These are phyloP conservation scores for Lepidurus apus DNA, from an alignment of 1,140 invertebrate genomes.

Conservation along the genomic window DNA sequence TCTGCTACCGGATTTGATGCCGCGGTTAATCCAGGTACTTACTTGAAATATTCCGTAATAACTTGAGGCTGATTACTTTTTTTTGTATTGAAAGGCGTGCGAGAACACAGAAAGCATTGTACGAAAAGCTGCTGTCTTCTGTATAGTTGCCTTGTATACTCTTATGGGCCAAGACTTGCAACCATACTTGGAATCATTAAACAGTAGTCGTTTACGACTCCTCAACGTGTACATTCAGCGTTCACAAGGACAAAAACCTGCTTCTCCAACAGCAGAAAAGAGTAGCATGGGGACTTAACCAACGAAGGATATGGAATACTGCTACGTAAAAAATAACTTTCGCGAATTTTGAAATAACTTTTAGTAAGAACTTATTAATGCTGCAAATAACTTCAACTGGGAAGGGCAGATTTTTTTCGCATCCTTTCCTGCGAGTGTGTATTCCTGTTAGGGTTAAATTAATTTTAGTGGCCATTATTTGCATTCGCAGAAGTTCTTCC, in stretches of 20 bases:
- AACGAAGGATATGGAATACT: not conserved
- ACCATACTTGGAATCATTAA: slow-evolving; percentile 69
- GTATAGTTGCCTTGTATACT: slow-evolving; percentile 85
- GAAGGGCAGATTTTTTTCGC: not conserved
- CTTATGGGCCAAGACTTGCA: slow-evolving; percentile 78
- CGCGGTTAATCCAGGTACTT: slow-evolving; percentile 72
- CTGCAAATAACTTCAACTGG: not conserved
- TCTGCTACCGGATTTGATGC: slow-evolving; percentile 72
- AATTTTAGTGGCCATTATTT: slow-evolving; percentile 1
- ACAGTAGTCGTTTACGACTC: slow-evolving; percentile 75
- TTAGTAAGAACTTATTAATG: slow-evolving; percentile 19
- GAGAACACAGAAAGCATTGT: slow-evolving; percentile 81
- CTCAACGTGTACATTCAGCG: slow-evolving; percentile 67
- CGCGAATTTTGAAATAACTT: slow-evolving; percentile 1
- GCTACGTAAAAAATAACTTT: not conserved
- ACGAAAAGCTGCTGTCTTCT: slow-evolving; percentile 88
- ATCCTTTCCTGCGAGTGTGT: not conserved
- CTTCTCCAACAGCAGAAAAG: not conserved
- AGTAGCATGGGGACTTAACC: not conserved
- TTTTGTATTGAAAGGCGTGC: slow-evolving; percentile 62
- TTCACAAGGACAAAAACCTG: slow-evolving; percentile 43
- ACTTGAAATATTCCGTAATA: slow-evolving; percentile 31
- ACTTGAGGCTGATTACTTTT: slow-evolving; percentile 36
- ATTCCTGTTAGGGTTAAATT: slow-evolving; percentile 6
- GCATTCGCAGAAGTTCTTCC: slow-evolving; percentile 14